These are phyloP conservation scores for Brachycybe producta DNA, from an alignment of 2,888 invertebrate genomes.

Conservation along the genomic window DNA sequence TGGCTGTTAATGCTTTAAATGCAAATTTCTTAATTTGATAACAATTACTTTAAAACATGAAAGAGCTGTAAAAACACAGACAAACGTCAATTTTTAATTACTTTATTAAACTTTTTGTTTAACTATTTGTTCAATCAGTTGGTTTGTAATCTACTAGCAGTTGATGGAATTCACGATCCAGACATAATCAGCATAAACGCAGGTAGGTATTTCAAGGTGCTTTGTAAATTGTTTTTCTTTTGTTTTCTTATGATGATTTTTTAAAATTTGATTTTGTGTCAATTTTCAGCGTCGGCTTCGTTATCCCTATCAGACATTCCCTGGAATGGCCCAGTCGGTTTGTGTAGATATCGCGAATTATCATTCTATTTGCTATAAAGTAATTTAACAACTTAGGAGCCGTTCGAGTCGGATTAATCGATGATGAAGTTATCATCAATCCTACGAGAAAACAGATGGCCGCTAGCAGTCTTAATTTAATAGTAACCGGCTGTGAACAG, in stretches of 20 bases:
- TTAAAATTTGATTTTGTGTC: not conserved
- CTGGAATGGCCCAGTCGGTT: constrained; percentile 82
- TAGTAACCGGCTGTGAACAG: constrained; percentile 63
- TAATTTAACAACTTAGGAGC: constrained; percentile 43
- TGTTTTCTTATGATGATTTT: not conserved
- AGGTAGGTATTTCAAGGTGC: constrained; percentile 16
- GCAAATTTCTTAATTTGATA: no score
- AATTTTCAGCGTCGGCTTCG: constrained; percentile 63
- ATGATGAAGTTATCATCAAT: constrained; percentile 60
- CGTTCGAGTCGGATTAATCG: constrained; percentile 69
- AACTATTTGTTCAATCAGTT: constrained; percentile 37
- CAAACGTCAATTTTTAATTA: no score
- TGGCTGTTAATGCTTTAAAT: no score
- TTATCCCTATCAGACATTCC: constrained; percentile 85
- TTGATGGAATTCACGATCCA: constrained; percentile 75
- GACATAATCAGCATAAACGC: constrained; percentile 87
- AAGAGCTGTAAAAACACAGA: no score
- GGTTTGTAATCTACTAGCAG: constrained; percentile 80
- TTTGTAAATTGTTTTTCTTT: not conserved
- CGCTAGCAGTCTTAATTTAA: constrained; percentile 62
- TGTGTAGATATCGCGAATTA: constrained; percentile 24
- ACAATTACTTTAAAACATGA: no score
- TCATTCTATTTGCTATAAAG: constrained; percentile 10
- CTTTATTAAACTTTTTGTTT: no score
- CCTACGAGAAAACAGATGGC: constrained; percentile 73